Base-by-base conservation (phyloP, 2,113 vertebrate genomes). In the Parus major region DNA sequence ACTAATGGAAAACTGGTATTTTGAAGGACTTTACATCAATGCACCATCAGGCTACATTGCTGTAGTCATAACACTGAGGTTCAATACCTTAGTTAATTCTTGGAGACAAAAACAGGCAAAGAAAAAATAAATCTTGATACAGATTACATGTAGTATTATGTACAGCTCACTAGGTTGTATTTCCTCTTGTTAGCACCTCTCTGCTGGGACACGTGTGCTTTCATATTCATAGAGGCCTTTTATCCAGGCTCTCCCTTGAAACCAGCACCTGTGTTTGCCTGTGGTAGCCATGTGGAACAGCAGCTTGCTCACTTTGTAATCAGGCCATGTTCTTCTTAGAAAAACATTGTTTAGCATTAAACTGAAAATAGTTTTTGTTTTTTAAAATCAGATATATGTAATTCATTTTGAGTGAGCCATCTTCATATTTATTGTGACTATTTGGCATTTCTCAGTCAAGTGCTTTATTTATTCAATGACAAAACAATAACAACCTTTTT, bases 251-350 rank as follows among this genome's bases (percentile, higher is more conserved):
- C 36, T 78, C 78, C 95, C 66, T 90, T 68, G 22, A 97, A 97
- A 95, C 88, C 97, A 93, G 60, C 95, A 73, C 27, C 97, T 76
- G 71, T 97, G 36, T 77, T 98, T 97, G 84, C 93, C 83, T 84
- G n/a, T 79, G 92, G 89, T 95, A 97, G 96, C 95, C 91, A 92
- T 82, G 82, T 95, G 92, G 98, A 97, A 90, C 97, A 98, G 71
- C 96, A 97, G 92, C 90, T 98, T 33, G 96, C 90, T 97, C 46
- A 20, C 90, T 97, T 95, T 97, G 92, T 92, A 98, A 96, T 97
- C 98, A 98, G 95, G 91, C 97, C 91, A 86, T 89, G 80, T 98
- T 98, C 94, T 98, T 97, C 95, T 98, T 96, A 92, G 39, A 69
- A 57, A 92, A 97, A 95, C 20, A 87, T 46, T 61, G 64, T 79